Percentiles rank a stretch among this genome's conserved stretches.
Evolutionary conservation across 2,888 invertebrate species (phyloP).

Genomic region (Cephus pulcher): DNA sequence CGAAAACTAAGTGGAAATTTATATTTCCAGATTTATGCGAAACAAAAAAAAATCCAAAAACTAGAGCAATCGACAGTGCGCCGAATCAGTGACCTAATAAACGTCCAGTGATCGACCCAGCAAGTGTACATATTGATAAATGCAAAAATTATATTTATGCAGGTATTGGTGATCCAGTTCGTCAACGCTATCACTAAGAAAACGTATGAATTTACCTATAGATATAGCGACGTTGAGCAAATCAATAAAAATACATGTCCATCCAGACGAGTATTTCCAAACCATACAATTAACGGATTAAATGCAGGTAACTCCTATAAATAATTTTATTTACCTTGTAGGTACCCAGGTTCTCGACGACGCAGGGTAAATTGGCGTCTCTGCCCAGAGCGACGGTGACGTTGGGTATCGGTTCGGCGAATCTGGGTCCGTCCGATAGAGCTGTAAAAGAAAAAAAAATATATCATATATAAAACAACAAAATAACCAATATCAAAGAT

Average conservation of each 20-base stretch:
- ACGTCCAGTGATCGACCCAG: not conserved
- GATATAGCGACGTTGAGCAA: not conserved
- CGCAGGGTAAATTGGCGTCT: conserved; percentile 90
- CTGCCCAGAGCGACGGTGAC: conserved; percentile 91
- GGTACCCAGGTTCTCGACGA: conserved; percentile 88
- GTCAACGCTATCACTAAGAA: not conserved
- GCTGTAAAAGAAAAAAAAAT: conserved; percentile 71
- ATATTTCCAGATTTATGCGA: too few species aligned
- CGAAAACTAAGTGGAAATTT: too few species aligned
- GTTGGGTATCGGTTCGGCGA: conserved; percentile 91
- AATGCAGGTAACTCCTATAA: not conserved
- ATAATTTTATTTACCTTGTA: conserved; percentile 77
- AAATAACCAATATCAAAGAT: not conserved
- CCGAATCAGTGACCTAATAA: not conserved
- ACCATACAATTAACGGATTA: not conserved
- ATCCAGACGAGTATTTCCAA: not conserved
- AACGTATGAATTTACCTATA: not conserved
- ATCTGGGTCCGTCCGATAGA: conserved; percentile 87
- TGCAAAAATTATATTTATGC: not conserved
- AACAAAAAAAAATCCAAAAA: not conserved
- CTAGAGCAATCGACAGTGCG: not conserved
- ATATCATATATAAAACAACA: not conserved
- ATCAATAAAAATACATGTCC: not conserved
- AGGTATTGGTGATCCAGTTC: not conserved
- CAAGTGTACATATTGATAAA: not conserved